Evolutionary conservation across 1,140 invertebrate species (phyloP).

Genomic region (Sweltsa coloradensis): DNA sequence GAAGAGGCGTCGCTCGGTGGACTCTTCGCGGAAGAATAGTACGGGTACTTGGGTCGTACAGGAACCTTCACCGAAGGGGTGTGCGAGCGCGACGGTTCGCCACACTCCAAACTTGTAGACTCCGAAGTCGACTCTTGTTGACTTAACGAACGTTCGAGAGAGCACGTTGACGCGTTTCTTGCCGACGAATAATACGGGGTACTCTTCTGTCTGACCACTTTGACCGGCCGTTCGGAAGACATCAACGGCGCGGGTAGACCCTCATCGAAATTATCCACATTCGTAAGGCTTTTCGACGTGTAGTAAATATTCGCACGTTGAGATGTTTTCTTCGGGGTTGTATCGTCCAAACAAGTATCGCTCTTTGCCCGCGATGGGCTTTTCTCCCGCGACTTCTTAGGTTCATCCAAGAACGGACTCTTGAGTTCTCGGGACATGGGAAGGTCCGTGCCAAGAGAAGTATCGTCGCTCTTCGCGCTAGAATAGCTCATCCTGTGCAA

Average conservation of each 20-base stretch:
- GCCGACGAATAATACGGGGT: slow-evolving; percentile 16
- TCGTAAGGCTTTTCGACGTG: slow-evolving; percentile 9
- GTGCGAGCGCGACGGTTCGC: too few relatives aligned
- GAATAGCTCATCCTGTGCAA: slow-evolving; percentile 5
- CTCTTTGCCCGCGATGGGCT: slow-evolving; percentile 47
- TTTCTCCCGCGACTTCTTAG: too few relatives aligned
- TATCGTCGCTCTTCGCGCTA: slow-evolving; percentile 42
- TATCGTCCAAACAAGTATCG: slow-evolving; percentile 29
- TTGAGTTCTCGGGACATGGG: too few relatives aligned
- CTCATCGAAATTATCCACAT: slow-evolving; percentile 3
- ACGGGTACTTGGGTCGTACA: slow-evolving; percentile 20
- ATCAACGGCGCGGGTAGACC: slow-evolving; percentile 4
- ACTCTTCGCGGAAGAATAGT: slow-evolving; percentile 24
- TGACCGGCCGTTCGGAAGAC: slow-evolving; percentile 8
- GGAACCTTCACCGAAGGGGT: neutral
- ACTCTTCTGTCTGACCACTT: slow-evolving; percentile 10
- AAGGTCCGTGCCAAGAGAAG: slow-evolving; percentile 68
- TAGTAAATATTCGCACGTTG: slow-evolving; percentile 1
- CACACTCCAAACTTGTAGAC: too few relatives aligned
- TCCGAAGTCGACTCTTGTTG: neutral
- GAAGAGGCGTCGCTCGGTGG: slow-evolving; percentile 23
- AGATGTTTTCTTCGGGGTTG: slow-evolving; percentile 3
- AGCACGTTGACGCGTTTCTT: too few relatives aligned
- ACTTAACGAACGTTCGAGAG: neutral
- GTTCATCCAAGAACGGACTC: too few relatives aligned